phyloP scores from a whole-genome alignment of 2,113 vertebrate species.

The Mola mola region DNA sequence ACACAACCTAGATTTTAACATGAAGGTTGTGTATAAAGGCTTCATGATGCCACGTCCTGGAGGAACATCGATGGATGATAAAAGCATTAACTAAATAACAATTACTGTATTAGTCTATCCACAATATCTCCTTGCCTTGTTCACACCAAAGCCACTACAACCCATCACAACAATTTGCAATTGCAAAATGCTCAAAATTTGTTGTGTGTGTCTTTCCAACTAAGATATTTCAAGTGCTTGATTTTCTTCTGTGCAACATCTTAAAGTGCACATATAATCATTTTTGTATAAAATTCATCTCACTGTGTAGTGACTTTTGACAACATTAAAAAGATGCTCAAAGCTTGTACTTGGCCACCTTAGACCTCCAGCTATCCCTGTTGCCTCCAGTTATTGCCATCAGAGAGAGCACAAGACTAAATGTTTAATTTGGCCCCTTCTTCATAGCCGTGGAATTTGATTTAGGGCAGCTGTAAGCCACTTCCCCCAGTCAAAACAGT shows the following conservation, averaged over 20 bases:
- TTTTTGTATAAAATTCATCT: too few relatives aligned
- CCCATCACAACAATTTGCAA: neutral
- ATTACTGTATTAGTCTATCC: too few relatives aligned
- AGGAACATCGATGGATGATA: neutral
- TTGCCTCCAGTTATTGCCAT: slow-evolving; percentile 70
- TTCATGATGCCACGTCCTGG: neutral
- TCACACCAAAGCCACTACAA: too few relatives aligned
- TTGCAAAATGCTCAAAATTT: too few relatives aligned
- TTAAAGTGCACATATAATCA: too few relatives aligned
- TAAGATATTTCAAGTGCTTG: too few relatives aligned
- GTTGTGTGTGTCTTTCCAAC: too few relatives aligned
- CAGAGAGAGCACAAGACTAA: slow-evolving; percentile 84
- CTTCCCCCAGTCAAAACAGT: slow-evolving; percentile 89
- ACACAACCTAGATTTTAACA: neutral
- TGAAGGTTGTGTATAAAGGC: neutral
- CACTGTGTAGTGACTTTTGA: too few relatives aligned
- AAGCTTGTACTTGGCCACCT: slow-evolving; percentile 25
- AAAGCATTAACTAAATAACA: neutral
- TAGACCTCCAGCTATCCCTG: slow-evolving; percentile 13
- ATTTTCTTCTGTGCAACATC: too few relatives aligned
- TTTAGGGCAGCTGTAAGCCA: slow-evolving; percentile 84
- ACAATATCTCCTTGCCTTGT: too few relatives aligned
- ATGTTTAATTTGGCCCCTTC: slow-evolving; percentile 91
- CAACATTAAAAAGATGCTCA: too few relatives aligned
- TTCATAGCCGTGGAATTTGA: slow-evolving; percentile 80